Evolutionary conservation across 2,888 invertebrate species (phyloP), one percentile per base, ranked within the genome.

Genomic region (Cheilosia grossa): DNA sequence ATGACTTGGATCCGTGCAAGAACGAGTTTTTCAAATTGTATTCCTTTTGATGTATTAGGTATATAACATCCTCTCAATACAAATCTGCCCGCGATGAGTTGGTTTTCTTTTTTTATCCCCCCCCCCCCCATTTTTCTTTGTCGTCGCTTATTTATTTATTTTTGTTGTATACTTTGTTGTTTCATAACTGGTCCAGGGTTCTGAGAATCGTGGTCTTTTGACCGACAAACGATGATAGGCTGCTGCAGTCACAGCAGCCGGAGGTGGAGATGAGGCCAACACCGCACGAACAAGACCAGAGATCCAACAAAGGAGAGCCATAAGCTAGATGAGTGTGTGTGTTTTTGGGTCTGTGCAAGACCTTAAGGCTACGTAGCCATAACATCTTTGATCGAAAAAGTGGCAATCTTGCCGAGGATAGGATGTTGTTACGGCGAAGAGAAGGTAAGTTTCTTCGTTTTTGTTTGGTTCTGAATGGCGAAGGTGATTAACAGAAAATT

Each of bases 151-250:
- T 37, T 54, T 54, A 30, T 30, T 47, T 37, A 27, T 56, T 44
- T 37, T 56, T 79, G 64, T 64, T 58, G 63, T 58, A 47, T 73
- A 59, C 63, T 85, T 78, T 77, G 56, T 89, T 90, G 88, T 90
- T 91, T 90, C 90, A 90, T 91, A 91, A 91, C 91, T 91, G 90
- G 91, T 91, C 90, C 89, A 89, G 88, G 87, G 89, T 91, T 91
- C 91, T 89, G 87, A 88, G 91, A 91, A 91, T 88, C 88, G 89
- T 88, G 89, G 88, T 89, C 89, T 89, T 90, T 91, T 90, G 90
- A 91, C 91, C 91, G 91, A 91, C 91, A 90, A 90, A 90, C 88
- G 88, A 78, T 79, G 79, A 69, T 73, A 73, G 67, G 67, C 56
- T 66, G 82, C 77, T 73, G 63, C 73, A 59, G 67, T 40, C 42